Evolutionary conservation across 2,797 vertebrate genomes (phyloP).

Genomic region (Xenops minutus): DNA sequence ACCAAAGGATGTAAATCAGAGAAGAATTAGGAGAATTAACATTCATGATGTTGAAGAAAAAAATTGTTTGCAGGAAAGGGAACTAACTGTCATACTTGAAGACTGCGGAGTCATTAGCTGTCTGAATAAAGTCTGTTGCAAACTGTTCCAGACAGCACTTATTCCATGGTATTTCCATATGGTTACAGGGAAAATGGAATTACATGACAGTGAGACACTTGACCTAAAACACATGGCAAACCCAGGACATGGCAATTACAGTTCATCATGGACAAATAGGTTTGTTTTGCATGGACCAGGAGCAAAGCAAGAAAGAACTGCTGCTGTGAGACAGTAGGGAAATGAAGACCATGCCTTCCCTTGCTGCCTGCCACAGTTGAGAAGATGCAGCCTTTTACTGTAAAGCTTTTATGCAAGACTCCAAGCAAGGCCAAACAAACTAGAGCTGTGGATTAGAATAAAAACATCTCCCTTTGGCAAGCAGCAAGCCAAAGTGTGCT

Average conservation of each 20-base stretch:
- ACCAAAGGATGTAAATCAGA: neutral
- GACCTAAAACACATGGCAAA: slow-evolving; percentile 31
- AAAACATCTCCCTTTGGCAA: neutral
- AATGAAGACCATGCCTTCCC: neutral
- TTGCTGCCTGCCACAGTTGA: neutral
- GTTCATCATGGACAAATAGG: neutral
- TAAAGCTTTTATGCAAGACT: neutral
- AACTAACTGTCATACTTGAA: slow-evolving; percentile 24
- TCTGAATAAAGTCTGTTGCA: slow-evolving; percentile 48
- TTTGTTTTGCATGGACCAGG: neutral
- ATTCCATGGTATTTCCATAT: slow-evolving; percentile 60
- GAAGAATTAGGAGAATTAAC: neutral
- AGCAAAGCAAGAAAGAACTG: neutral
- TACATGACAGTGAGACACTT: slow-evolving; percentile 32
- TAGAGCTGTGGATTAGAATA: neutral
- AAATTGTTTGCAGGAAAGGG: neutral
- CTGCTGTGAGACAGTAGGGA: neutral
- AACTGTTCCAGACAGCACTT: slow-evolving; percentile 58
- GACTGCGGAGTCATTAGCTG: slow-evolving; percentile 62
- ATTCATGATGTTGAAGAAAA: slow-evolving; percentile 18
- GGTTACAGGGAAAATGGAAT: slow-evolving; percentile 52
- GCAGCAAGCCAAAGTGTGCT: neutral
- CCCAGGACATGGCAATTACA: neutral
- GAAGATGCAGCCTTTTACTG: neutral
- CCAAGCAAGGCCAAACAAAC: neutral